A percentile compares a stretch with the other conserved stretches of the same genome.
phyloP scores from a whole-genome alignment of 2,797 vertebrate genomes.

The Gobionotothen gibberifrons region DNA sequence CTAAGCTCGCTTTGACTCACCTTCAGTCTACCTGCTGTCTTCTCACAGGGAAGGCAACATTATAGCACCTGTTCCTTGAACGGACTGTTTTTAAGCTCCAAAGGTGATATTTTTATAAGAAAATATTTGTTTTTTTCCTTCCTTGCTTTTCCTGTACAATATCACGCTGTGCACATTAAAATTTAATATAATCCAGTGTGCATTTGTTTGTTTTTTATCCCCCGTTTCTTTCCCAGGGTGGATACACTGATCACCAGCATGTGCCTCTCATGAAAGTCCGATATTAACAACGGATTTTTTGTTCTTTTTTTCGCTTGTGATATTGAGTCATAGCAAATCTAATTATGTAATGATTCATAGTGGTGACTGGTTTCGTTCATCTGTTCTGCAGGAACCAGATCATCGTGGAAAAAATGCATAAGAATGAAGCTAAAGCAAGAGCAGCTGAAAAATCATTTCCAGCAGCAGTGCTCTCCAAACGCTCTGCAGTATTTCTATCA shows the following conservation, averaged over 20 bases:
- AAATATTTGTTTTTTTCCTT: conserved; percentile 56
- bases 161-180: conserved; percentile 88
- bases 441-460: conserved; percentile 48
- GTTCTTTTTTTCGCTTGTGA: conserved; percentile 51
- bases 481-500: background rate
- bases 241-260: conserved; percentile 3
- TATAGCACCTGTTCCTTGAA: conserved; percentile 60
- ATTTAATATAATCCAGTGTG: conserved; percentile 71
- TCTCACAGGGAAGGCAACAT: conserved; percentile 60
- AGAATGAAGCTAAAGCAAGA: conserved; percentile 21
- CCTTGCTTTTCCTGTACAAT: conserved; percentile 82
- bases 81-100: conserved; percentile 65
- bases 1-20: conserved; percentile 64
- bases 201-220: conserved; percentile 36
- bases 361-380: conserved; percentile 48
- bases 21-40: conserved; percentile 74
- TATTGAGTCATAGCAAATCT: conserved; percentile 61
- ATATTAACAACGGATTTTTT: conserved; percentile 34
- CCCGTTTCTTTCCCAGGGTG: background rate
- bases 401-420: conserved; percentile 31
- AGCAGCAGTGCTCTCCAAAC: conserved; percentile 21
- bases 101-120: conserved; percentile 76
- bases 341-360: conserved; percentile 41
- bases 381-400: conserved; percentile 1
- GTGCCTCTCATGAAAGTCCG: conserved; percentile 6